Base-by-base conservation (phyloP, 1,140 invertebrate species). In the Bombus cullumanus region DNA sequence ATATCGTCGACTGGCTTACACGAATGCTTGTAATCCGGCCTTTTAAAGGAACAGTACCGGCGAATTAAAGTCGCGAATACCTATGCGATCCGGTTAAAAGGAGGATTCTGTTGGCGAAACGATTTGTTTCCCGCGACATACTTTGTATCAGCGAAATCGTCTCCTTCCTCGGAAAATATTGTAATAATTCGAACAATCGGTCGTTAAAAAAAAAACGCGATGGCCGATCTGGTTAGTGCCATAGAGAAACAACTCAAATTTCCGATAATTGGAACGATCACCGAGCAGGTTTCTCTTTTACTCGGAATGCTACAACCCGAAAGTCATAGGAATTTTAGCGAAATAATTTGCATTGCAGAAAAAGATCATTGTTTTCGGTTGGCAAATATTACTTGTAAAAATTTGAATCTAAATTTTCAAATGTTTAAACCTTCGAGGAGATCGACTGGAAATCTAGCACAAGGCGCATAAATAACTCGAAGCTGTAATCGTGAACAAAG, bases 51-150 rank as follows among this genome's bases (percentile, higher is more conserved):
- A 62, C 57, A 18, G 53, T 64, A 79, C 18, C 72, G 34, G 43
- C 69, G 78, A 85, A 81, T 88, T 88, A 80, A 59, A 68, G n/a
- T 39, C 62, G 34, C 74, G 69, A 13, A 83, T 74, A 31, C 53
- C 69, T 72, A 6, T 3, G 37, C 34, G n/a, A 31, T 41, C n/a
- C 62, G 59, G 76, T 43, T 64, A 9, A 62, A 72, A 28, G 37
- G 37, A 28, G 15, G 28, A 62, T 34, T n/a, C 39, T 73, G 68
- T 43, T 59, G 39, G 79, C 43, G 13, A 18, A 31, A 81, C 28
- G 43, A 39, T 81, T n/a, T 22, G n/a, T 47, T 74, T n/a, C 8
- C n/a, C 9, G 10, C 25, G 25, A 39, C 34, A 34, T 28, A 1
- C 15, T 2, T 28, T 10, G n/a, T 41, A 34, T 9, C 8, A 34